These are phyloP conservation scores for Heliconius hewitsoni DNA, from an alignment of 1,140 invertebrate genomes.

Conservation along the genomic window DNA sequence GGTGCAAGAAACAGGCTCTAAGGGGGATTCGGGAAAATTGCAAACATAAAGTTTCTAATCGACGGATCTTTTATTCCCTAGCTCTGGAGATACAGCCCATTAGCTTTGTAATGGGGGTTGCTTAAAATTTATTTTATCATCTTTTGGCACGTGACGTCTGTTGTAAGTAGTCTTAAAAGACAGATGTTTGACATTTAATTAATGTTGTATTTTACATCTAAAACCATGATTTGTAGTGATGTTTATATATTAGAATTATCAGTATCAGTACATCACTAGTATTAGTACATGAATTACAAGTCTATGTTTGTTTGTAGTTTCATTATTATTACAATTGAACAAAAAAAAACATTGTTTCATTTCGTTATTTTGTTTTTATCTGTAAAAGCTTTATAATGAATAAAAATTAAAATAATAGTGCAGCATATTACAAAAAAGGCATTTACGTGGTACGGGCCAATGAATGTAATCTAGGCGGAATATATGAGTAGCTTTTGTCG, in stretches of 20 bases:
- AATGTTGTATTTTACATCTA: conserved; percentile 19
- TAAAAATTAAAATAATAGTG: not conserved
- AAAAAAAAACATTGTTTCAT: not conserved
- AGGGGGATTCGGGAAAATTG: conserved; percentile 67
- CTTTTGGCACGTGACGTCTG: conserved; percentile 74
- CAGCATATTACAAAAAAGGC: not conserved
- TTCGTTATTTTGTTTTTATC: not conserved
- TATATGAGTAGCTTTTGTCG: not conserved
- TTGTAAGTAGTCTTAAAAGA: conserved; percentile 28
- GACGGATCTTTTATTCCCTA: conserved; percentile 78
- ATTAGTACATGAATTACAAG: not conserved
- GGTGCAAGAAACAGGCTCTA: conserved; percentile 38
- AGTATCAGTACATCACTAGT: no score
- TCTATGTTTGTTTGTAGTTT: not conserved
- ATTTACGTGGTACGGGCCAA: not conserved
- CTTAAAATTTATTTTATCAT: conserved; percentile 80
- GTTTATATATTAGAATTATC: not conserved
- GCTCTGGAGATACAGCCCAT: conserved; percentile 77
- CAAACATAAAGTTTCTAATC: conserved; percentile 80
- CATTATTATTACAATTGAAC: not conserved
- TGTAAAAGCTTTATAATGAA: not conserved
- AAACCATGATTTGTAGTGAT: not conserved
- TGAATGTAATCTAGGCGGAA: not conserved
- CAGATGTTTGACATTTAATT: conserved; percentile 30
- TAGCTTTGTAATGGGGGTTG: conserved; percentile 78